A percentile compares a stretch with the other conserved stretches of the same genome.
Conservation (phyloP, 2,888 invertebrate genomes). For the Parnassius smintheus region DNA sequence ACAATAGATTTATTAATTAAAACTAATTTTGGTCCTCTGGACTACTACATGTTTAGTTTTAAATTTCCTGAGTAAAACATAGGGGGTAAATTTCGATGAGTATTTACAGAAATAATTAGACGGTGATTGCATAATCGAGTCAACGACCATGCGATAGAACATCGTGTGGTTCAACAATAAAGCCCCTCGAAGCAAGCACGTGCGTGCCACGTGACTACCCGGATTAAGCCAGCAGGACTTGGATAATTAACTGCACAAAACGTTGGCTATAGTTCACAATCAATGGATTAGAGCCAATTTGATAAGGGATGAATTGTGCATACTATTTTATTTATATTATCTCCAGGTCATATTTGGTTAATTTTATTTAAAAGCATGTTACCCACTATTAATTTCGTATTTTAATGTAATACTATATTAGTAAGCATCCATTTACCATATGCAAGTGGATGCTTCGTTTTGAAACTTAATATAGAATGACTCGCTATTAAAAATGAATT, state of each 20-base stretch:
- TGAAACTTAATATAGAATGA: too few relatives aligned
- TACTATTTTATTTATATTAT: conserved; percentile 4
- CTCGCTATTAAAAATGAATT: too few relatives aligned
- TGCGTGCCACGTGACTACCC: conserved; percentile 74
- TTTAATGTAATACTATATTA: too few relatives aligned
- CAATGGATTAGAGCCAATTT: conserved; percentile 43
- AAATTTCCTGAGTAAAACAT: too few relatives aligned
- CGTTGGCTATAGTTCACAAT: conserved; percentile 43
- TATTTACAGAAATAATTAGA: conserved; percentile 22
- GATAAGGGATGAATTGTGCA: conserved; percentile 26
- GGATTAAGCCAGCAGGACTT: conserved; percentile 69
- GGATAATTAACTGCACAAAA: conserved; percentile 80
- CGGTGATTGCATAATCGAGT: conserved; percentile 32
- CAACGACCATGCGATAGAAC: conserved; percentile 32
- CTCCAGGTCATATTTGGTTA: conserved; percentile 1
- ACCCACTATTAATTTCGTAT: too few relatives aligned
- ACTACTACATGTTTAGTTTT: too few relatives aligned
- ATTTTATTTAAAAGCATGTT: too few relatives aligned
- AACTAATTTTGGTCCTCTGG: too few relatives aligned
- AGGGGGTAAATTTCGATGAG: not conserved
- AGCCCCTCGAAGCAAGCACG: conserved; percentile 56
- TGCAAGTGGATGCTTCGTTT: too few relatives aligned
- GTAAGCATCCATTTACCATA: too few relatives aligned
- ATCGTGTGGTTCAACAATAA: conserved; percentile 49
- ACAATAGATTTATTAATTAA: too few relatives aligned